A percentile compares a stretch with the other conserved stretches of the same genome.
Evolutionary conservation across 2,113 vertebrate species (phyloP).

Genomic region (Cavia aperea): DNA sequence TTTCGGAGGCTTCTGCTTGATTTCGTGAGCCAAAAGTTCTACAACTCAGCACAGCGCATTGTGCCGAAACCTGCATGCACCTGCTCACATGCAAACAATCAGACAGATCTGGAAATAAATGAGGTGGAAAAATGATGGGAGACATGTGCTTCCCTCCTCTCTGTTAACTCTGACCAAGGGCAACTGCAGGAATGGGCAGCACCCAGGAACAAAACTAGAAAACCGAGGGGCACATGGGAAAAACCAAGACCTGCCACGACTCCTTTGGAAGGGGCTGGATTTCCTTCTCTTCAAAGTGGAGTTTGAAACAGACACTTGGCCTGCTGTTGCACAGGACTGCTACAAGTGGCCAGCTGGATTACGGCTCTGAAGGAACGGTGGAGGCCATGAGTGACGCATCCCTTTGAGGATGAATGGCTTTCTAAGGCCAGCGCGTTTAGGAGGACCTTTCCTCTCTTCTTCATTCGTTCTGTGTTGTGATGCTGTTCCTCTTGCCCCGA

Average conservation of each 20-base stretch:
- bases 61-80: neutral
- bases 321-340: neutral
- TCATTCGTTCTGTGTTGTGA: neutral
- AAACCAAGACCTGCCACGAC: neutral
- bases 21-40: neutral
- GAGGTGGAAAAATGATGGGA: neutral
- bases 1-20: neutral
- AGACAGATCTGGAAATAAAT: neutral
- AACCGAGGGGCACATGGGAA: neutral
- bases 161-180: neutral
- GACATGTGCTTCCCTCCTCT: neutral
- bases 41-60: neutral
- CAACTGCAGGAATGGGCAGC: neutral
- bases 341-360: neutral
- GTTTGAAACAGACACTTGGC: neutral
- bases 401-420: constrained; percentile 3
- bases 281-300: neutral
- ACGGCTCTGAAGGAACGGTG: neutral
- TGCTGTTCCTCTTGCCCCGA: neutral
- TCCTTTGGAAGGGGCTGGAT: neutral
- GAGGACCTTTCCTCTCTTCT: neutral
- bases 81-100: neutral
- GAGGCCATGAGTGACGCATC: neutral
- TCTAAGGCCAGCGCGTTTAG: neutral
- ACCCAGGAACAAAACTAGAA: neutral